Evolutionary conservation across 2,888 invertebrate genomes (phyloP), one percentile per base, ranked within the genome.

Genomic region (Lithophane semibrunnea): DNA sequence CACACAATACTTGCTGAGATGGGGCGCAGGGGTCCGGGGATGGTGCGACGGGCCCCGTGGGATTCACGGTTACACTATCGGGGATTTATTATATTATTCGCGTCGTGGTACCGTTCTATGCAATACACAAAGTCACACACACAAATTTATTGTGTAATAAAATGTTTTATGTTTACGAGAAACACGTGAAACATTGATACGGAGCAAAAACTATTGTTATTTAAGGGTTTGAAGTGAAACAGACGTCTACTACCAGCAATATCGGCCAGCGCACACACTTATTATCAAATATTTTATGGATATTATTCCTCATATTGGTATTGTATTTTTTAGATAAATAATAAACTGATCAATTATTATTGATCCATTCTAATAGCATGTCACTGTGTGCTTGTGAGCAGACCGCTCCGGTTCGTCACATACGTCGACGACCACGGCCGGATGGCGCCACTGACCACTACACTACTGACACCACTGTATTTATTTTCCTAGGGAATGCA

Each of bases 1-100:
- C 86, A 83, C 83, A 86, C 86, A 84, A 87, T 71, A 82, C 79
- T 70, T 47, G 74, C 56, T 42, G 42, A 44, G 68, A 58, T 12
- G n/a, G 44, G 65, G 54, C 37, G 21, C 21, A 8, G 13, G 29
- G 76, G 47, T 42, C 18, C 29, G 2, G 16, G 58, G 54, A 2
- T 21, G 56, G 47, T 29, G 65, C 42, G 9, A n/a, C 47, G 29
- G 52, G 56, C 21, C 76, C 44, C 78, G 65, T 74, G 81, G 73
- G 56, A 73, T 13, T 61, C 24, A n/a, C 21, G 21, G 12, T 2
- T 13, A 29, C 42, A n/a, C n/a, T n/a, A 56, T 54, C 16, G 47
- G 21, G 4, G 29, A 60, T 64, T 61, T 68, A 47, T 61, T 47
- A 47, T 63, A 76, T 54, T 73, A 60, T 67, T 56, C 1, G 13